A percentile compares a stretch with the other conserved stretches of the same genome.
phyloP scores from a whole-genome alignment of 2,888 invertebrate genomes.

The Teleiodes luculella region DNA sequence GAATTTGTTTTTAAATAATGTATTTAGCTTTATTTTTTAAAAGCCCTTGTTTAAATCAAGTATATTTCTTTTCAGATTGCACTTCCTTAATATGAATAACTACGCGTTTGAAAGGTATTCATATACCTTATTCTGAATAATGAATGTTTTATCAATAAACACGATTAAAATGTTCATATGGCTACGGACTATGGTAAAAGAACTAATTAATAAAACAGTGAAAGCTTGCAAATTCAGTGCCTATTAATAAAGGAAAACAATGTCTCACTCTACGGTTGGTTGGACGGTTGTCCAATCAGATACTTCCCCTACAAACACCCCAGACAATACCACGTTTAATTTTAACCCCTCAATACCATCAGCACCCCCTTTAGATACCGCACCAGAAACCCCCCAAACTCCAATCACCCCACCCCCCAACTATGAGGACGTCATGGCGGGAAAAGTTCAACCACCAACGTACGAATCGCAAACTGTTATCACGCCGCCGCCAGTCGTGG shows the following conservation, averaged over 20 bases:
- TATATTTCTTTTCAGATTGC: slow-evolving; percentile 3
- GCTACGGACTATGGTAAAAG: too few species aligned
- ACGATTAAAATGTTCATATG: too few species aligned
- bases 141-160: too few species aligned
- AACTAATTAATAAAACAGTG: too few species aligned
- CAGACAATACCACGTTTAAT: not conserved
- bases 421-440: not conserved
- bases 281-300: not conserved
- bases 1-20: too few species aligned
- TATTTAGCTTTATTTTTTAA: too few species aligned
- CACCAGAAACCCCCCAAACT: not conserved
- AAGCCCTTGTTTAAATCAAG: too few species aligned
- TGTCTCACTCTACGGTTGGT: too few species aligned
- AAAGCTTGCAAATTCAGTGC: too few species aligned
- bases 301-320: not conserved
- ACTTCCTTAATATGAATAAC: not conserved
- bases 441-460: not conserved
- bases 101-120: too few species aligned
- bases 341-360: not conserved
- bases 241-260: too few species aligned
- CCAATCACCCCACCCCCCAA: not conserved
- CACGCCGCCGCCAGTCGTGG: not conserved
- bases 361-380: not conserved
- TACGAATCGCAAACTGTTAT: not conserved
- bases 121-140: too few species aligned